Evolutionary conservation across 2,113 vertebrate species (phyloP).

Genomic region (Zootoca vivipara): DNA sequence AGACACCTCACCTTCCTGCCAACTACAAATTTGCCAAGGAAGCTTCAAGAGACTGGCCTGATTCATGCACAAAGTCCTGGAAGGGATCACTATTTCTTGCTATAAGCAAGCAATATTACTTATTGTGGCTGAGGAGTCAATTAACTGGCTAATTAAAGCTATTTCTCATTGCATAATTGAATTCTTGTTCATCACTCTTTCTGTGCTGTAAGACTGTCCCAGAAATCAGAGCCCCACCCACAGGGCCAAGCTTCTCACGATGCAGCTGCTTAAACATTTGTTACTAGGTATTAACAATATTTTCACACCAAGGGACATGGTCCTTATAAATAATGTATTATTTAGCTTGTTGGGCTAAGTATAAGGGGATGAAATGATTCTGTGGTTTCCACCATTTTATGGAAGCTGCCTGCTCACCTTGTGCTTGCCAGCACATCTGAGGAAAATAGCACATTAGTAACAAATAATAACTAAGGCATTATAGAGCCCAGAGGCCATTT

Average conservation of each 20-base stretch:
- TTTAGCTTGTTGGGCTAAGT: neutral
- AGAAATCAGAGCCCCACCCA: slow-evolving; percentile 46
- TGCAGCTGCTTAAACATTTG: neutral
- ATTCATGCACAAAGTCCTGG: slow-evolving; percentile 44
- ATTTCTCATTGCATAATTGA: slow-evolving; percentile 70
- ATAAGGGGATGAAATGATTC: neutral
- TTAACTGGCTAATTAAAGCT: slow-evolving; percentile 71
- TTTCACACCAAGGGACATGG: neutral
- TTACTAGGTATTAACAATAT: neutral
- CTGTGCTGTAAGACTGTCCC: slow-evolving; percentile 33
- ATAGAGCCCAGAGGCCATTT: too few species aligned
- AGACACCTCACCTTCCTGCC: neutral
- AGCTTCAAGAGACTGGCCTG: neutral
- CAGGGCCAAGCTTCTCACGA: too few species aligned
- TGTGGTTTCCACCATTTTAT: neutral
- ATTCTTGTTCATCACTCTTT: slow-evolving; percentile 62
- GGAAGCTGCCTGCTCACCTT: neutral
- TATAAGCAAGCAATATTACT: slow-evolving; percentile 60
- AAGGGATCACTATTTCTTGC: slow-evolving; percentile 38
- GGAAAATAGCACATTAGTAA: too few species aligned
- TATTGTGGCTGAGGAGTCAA: slow-evolving; percentile 62
- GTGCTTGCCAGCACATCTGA: neutral
- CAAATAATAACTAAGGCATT: too few species aligned
- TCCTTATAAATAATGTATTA: neutral
- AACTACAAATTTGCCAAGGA: accelerated